phyloP scores from a whole-genome alignment of 2,888 invertebrate species.

The Caradrina kadenii region DNA sequence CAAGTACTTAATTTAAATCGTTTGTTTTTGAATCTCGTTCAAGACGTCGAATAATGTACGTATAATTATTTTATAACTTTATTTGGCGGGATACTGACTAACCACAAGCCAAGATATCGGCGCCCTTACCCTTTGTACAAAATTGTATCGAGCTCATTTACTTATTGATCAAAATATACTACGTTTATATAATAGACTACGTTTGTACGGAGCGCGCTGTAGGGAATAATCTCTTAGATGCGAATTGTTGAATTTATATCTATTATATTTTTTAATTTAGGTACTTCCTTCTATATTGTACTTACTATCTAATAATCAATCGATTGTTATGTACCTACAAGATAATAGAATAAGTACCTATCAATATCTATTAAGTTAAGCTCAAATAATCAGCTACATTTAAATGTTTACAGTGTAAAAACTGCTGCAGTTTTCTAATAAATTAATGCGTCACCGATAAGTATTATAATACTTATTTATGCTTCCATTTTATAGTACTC shows the following conservation, averaged over 20 bases:
- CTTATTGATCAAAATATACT: no score
- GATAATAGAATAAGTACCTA: constrained; percentile 5
- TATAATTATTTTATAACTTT: no score
- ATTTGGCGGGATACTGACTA: no score
- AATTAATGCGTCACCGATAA: neutral
- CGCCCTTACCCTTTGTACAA: no score
- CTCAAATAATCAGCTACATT: neutral
- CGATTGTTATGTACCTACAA: neutral
- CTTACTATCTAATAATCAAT: constrained; percentile 31
- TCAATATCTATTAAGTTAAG: constrained; percentile 6
- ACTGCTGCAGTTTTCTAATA: neutral
- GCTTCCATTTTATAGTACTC: neutral
- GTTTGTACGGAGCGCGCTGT: no score
- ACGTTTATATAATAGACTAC: no score
- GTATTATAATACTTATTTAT: neutral
- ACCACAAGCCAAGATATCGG: no score
- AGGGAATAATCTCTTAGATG: no score
- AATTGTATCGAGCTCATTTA: no score
- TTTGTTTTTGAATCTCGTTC: no score
- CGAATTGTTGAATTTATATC: neutral
- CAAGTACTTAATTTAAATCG: no score
- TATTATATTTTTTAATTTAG: constrained; percentile 13
- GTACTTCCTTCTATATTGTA: neutral
- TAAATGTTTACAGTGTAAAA: neutral
- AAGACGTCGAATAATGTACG: no score